These are phyloP conservation scores for Alosa alosa DNA, from an alignment of 2,113 vertebrate species.

Conservation along the genomic window DNA sequence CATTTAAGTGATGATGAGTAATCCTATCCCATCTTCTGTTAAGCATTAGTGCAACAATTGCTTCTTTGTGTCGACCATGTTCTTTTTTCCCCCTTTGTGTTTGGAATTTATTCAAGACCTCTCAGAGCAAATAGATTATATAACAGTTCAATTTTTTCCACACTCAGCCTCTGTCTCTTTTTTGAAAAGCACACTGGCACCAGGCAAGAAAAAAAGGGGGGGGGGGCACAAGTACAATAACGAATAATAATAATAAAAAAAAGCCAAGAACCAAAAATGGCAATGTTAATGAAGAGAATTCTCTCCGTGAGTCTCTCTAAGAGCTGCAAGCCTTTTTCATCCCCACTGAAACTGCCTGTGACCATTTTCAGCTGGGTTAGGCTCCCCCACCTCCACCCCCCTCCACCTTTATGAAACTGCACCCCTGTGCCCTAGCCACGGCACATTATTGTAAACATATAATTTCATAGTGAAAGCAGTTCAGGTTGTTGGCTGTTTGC, in stretches of 20 bases:
- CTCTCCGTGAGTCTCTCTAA: constrained; percentile 29
- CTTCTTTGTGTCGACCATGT: constrained; percentile 38
- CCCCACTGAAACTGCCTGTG: constrained; percentile 51
- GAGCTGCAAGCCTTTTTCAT: constrained; percentile 36
- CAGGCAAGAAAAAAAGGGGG: not conserved
- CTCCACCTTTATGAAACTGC: constrained; percentile 41
- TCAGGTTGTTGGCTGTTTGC: constrained; percentile 75
- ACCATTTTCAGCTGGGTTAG: constrained; percentile 58
- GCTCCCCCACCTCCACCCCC: constrained; percentile 20
- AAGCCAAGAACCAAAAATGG: constrained; percentile 59
- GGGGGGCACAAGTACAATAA: constrained; percentile 38
- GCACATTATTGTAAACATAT: constrained; percentile 79
- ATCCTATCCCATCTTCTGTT: constrained; percentile 16
- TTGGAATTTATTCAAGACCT: constrained; percentile 46
- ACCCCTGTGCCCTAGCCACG: constrained; percentile 55
- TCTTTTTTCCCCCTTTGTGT: constrained; percentile 32
- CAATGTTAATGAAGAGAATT: constrained; percentile 55
- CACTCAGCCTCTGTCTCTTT: constrained; percentile 19
- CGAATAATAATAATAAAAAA: constrained; percentile 9
- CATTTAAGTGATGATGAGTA: constrained; percentile 23
- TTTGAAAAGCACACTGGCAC: constrained; percentile 33
- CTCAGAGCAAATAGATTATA: constrained; percentile 44
- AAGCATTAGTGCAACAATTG: constrained; percentile 26
- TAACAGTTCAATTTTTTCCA: constrained; percentile 46
- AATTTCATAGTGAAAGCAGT: constrained; percentile 75